Conservation (phyloP, 2,113 vertebrate species). For the Saguinus imperator region DNA sequence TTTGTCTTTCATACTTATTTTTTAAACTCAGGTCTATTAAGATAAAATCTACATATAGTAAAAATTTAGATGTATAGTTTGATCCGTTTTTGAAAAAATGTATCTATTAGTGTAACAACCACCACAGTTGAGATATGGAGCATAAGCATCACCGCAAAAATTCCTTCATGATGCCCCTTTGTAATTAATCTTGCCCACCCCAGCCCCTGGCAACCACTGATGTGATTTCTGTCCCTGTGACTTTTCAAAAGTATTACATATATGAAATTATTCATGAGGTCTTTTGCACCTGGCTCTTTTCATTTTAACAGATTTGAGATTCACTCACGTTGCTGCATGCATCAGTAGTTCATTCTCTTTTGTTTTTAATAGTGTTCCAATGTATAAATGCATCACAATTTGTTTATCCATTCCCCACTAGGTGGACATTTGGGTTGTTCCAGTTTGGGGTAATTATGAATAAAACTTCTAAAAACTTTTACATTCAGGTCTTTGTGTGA, state of each 20-base stretch:
- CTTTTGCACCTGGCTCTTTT: background rate
- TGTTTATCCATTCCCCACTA: background rate
- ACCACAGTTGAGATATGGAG: background rate
- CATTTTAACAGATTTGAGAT: background rate
- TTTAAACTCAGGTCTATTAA: background rate
- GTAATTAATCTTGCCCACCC: background rate
- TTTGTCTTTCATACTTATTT: background rate
- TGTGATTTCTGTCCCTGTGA: background rate
- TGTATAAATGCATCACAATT: background rate
- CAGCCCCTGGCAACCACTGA: background rate
- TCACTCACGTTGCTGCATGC: background rate
- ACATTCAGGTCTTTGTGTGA: background rate
- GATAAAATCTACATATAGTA: background rate
- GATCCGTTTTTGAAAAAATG: background rate
- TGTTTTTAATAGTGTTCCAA: background rate
- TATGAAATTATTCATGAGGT: background rate
- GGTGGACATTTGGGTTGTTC: background rate
- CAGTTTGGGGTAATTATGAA: background rate
- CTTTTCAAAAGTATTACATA: background rate
- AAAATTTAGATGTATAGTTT: background rate
- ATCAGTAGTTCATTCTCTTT: background rate
- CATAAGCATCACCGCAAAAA: background rate
- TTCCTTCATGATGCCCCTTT: background rate
- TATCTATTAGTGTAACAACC: background rate
- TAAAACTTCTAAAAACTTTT: background rate